phyloP scores from a whole-genome alignment of 2,888 invertebrate genomes.

The Hirtodrosophila histrioides region DNA sequence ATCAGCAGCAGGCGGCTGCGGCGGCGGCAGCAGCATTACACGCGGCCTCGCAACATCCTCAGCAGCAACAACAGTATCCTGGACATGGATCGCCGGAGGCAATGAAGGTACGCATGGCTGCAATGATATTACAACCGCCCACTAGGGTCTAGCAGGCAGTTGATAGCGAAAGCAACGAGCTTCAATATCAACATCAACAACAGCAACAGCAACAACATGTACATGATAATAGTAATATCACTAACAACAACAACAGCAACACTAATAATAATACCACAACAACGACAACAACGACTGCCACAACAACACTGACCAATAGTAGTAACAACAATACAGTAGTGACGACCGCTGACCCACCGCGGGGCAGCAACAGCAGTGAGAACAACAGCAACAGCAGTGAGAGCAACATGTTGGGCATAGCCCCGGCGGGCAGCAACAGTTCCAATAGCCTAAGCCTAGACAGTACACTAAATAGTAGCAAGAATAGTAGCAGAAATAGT shows the following conservation, averaged over 20 bases:
- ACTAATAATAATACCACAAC: constrained; percentile 32
- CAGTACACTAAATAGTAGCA: constrained; percentile 56
- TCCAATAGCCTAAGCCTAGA: constrained; percentile 58
- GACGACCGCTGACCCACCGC: constrained; percentile 9
- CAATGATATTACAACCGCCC: constrained; percentile 94
- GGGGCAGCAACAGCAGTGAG: constrained; percentile 22
- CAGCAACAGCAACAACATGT: constrained; percentile 54
- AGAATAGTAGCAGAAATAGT: constrained; percentile 38
- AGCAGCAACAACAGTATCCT: constrained; percentile 78
- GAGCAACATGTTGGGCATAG: constrained; percentile 28
- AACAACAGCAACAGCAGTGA: constrained; percentile 24
- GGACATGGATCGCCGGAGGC: constrained; percentile 88
- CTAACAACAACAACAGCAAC: constrained; percentile 46
- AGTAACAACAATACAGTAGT: constrained; percentile 53
- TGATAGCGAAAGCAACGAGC: constrained; percentile 79
- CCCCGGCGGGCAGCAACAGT: constrained; percentile 44
- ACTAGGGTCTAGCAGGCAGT: constrained; percentile 89
- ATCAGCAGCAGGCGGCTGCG: constrained; percentile 54
- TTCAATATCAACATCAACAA: constrained; percentile 53
- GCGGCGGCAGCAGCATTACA: constrained; percentile 66
- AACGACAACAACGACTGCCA: constrained; percentile 43
- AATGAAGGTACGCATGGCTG: constrained; percentile 95
- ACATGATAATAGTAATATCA: constrained; percentile 59
- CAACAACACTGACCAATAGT: constrained; percentile 64
- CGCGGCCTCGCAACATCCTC: constrained; percentile 74